A percentile compares a stretch with the other conserved stretches of the same genome.
These are phyloP conservation scores for Euborellia annulipes DNA, from an alignment of 1,140 invertebrate genomes.

Conservation along the genomic window DNA sequence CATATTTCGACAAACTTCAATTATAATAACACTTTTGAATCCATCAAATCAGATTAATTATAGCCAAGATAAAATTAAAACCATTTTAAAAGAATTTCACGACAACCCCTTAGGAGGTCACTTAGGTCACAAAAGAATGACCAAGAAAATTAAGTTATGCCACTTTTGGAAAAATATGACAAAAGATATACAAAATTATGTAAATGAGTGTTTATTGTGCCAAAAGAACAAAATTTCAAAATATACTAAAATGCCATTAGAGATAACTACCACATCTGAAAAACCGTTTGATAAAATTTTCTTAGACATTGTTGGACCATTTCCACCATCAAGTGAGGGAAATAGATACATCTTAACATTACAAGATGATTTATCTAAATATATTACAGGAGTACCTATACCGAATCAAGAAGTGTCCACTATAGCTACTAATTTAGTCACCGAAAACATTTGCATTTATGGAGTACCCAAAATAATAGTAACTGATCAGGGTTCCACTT, in stretches of 20 bases:
- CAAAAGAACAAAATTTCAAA: constrained; percentile 12
- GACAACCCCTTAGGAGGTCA: constrained; percentile 13
- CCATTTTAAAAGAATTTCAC: constrained; percentile 14
- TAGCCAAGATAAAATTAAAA: background rate
- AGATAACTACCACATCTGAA: constrained; percentile 14
- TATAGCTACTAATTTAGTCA: constrained; percentile 16
- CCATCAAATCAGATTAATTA: background rate
- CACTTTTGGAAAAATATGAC: constrained; percentile 9
- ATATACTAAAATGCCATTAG: too few species aligned
- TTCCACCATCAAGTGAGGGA: constrained; percentile 13
- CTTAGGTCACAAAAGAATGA: constrained; percentile 9
- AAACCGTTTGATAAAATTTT: constrained; percentile 11
- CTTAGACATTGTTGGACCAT: constrained; percentile 21
- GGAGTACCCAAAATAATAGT: constrained; percentile 20
- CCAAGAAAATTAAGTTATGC: constrained; percentile 4
- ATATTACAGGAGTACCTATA: constrained; percentile 12
- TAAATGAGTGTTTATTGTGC: constrained; percentile 9
- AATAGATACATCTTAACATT: constrained; percentile 21
- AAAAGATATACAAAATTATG: constrained; percentile 9
- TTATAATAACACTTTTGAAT: too few species aligned
- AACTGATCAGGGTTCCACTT: constrained; percentile 21
- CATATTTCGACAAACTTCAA: too few species aligned
- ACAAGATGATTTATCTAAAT: constrained; percentile 22
- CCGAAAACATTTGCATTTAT: constrained; percentile 18
- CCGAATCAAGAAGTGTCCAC: constrained; percentile 16